phyloP scores from a whole-genome alignment of 1,140 invertebrate genomes.

The Drosophila takahashii region DNA sequence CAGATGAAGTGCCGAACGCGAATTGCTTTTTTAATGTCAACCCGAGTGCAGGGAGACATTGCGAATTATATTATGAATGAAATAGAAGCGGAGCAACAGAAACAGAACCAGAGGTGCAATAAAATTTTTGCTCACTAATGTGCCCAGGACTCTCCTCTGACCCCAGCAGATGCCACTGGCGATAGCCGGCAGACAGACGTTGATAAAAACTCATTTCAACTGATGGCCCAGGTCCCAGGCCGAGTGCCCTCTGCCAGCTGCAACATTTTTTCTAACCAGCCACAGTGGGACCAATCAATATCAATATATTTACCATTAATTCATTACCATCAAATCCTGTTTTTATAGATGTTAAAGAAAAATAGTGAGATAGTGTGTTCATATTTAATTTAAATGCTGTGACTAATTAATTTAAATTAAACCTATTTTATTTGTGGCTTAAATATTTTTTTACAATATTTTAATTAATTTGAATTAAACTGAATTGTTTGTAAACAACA shows the following conservation, averaged over 20 bases:
- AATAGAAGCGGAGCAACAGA: constrained; percentile 37
- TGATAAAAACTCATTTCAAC: constrained; percentile 82
- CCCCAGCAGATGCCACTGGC: constrained; percentile 38
- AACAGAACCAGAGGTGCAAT: constrained; percentile 73
- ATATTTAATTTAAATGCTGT: too few species aligned
- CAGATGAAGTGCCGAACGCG: constrained; percentile 64
- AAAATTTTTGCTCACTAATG: constrained; percentile 79
- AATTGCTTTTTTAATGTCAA: constrained; percentile 76
- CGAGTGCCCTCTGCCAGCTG: constrained; percentile 29
- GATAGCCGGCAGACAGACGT: constrained; percentile 58
- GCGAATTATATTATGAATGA: constrained; percentile 69
- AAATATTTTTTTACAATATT: too few species aligned
- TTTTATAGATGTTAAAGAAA: too few species aligned
- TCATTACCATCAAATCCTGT: not conserved
- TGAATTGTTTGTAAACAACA: too few species aligned
- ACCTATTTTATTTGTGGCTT: too few species aligned
- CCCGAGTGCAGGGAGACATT: constrained; percentile 39
- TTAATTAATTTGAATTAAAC: too few species aligned
- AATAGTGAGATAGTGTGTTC: too few species aligned
- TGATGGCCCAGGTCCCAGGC: constrained; percentile 61
- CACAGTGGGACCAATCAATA: constrained; percentile 10
- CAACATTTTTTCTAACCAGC: constrained; percentile 18
- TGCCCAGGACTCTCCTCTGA: constrained; percentile 39
- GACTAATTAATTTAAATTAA: too few species aligned
- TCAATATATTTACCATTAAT: too few species aligned